phyloP scores from a whole-genome alignment of 2,888 invertebrate species.

The Digitonthophagus gazella region DNA sequence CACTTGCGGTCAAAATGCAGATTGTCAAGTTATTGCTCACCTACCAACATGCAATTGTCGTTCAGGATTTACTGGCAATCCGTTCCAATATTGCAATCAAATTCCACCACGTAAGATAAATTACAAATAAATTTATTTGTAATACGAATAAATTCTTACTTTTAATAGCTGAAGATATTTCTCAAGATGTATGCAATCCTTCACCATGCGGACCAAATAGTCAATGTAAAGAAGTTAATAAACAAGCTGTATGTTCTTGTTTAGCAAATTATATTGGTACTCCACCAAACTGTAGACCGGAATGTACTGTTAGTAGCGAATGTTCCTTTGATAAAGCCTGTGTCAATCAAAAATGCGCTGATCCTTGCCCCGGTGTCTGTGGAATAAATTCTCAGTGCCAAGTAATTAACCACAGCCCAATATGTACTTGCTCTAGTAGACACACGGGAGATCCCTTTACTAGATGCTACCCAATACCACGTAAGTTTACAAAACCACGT shows the following conservation, averaged over 20 bases:
- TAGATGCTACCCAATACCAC: conserved; percentile 53
- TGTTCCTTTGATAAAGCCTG: conserved; percentile 68
- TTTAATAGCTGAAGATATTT: conserved; percentile 23
- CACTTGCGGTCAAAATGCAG: conserved; percentile 55
- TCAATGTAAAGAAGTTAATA: conserved; percentile 68
- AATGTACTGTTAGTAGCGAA: conserved; percentile 71
- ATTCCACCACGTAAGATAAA: conserved; percentile 44
- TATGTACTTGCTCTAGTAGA: conserved; percentile 63
- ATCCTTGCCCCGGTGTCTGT: conserved; percentile 72
- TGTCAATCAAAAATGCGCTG: conserved; percentile 65
- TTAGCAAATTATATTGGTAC: conserved; percentile 62
- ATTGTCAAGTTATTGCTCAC: conserved; percentile 57
- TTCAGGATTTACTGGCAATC: conserved; percentile 63
- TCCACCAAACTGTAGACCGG: conserved; percentile 71
- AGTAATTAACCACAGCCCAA: conserved; percentile 70
- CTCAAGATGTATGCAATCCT: conserved; percentile 61
- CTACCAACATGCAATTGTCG: conserved; percentile 64
- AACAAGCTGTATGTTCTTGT: conserved; percentile 72
- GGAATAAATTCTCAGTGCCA: conserved; percentile 71
- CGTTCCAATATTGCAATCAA: conserved; percentile 55
- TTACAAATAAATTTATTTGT: neutral
- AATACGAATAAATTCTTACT: neutral
- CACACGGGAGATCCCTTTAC: conserved; percentile 67
- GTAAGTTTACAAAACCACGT: conserved; percentile 36
- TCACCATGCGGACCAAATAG: conserved; percentile 77